Base-by-base conservation (phyloP, 2,888 invertebrate species). In the Pterostichus niger region DNA sequence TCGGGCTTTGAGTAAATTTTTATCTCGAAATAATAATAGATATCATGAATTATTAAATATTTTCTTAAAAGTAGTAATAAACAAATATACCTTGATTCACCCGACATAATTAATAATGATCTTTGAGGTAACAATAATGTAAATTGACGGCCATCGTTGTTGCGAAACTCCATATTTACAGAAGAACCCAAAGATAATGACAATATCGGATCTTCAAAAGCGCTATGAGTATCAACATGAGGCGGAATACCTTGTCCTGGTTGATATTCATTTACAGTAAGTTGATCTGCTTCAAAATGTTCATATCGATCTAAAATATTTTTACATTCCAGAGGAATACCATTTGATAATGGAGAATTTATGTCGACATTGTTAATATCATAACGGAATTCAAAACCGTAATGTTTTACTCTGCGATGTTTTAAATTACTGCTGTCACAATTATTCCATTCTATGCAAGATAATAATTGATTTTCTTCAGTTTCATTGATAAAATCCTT, bases 151-250 rank as follows among this genome's bases (percentile, higher is more conserved):
- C 92, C 92, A 56, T 91, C 91, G 76, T 92, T 92, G 86, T 93
- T 93, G 85, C 93, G 94, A 90, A 98, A 98, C 86, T 98, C 97
- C 98, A 99, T 98, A 0, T 97, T 92, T 77, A 96, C 93, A 83
- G 94, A 92, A 0, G 96, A 94, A 3, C 95, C 94, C 13, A 98
- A 91, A 2, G 98, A 98, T 0, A 99, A 88, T 0, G 98, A 97
- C 33, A 98, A 88, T 84, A 99, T 96, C 1, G 95, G 95, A 87
- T 95, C 95, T 85, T 96, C 95, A 90, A 99, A 99, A 0, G 97
- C 96, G 89, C 97, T 97, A 88, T 98, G 98, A 0, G 97, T 98
- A 88, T 99, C 99, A 17, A 98, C 94, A 90, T 99, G 99, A 0
- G 95, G 93, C 44, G 99, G 99, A 88, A 99, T 99, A 52, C 98